Evolutionary conservation across 2,113 vertebrate genomes (phyloP).

Genomic region (Sporophila hypoxantha): DNA sequence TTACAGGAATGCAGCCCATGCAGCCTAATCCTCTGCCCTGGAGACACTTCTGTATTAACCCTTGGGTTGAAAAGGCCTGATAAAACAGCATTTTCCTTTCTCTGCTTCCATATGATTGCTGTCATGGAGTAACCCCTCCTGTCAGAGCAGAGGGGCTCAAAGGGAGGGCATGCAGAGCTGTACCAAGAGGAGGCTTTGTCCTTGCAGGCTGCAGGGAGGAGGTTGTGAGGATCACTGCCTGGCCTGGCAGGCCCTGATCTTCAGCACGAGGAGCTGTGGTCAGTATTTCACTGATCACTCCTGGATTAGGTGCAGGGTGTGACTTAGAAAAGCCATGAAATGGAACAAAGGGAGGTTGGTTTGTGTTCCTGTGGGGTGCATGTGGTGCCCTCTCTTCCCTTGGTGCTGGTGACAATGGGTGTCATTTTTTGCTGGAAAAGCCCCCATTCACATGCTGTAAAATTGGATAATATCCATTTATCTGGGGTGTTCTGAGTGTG

Average conservation of each 20-base stretch:
- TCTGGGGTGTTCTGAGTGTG: background rate
- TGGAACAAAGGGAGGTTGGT: background rate
- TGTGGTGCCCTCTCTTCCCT: accelerated
- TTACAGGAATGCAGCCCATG: background rate
- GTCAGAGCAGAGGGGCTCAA: background rate
- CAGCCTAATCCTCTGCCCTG: background rate
- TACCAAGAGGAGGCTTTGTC: background rate
- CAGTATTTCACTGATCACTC: background rate
- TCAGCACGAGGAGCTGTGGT: background rate
- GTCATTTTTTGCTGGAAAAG: background rate
- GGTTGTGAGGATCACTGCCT: background rate
- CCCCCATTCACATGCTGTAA: background rate
- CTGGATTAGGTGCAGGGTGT: background rate
- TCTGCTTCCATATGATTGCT: background rate
- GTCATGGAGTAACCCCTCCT: background rate
- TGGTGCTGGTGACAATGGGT: background rate
- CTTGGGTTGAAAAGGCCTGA: background rate
- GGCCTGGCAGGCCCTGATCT: background rate
- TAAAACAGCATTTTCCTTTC: background rate
- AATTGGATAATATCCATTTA: background rate
- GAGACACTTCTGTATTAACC: background rate
- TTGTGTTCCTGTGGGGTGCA: background rate
- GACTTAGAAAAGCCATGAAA: background rate
- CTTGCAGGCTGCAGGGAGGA: accelerated
- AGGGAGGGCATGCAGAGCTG: background rate